Evolutionary conservation across 2,797 vertebrate species (phyloP).

Genomic region (Sebastes itinus): DNA sequence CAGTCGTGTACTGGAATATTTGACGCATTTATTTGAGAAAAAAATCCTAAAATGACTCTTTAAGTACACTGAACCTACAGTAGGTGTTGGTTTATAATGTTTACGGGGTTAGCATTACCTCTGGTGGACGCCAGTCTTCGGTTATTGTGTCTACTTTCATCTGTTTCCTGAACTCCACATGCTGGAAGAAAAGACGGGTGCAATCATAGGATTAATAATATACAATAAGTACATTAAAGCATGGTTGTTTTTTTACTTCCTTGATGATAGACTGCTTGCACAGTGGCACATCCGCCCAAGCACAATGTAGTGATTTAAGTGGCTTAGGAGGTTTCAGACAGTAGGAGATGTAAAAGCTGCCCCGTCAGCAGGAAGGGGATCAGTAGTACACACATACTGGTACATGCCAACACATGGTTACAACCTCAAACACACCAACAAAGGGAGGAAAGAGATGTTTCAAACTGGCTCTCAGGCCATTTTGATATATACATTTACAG

Average conservation of each 20-base stretch:
- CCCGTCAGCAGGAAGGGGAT: constrained; percentile 49
- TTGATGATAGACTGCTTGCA: not conserved
- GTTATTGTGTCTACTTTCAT: constrained; percentile 87
- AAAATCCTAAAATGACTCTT: not conserved
- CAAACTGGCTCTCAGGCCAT: not conserved
- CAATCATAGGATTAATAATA: not conserved
- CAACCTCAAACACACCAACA: not conserved
- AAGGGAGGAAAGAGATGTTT: not conserved
- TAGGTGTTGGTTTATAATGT: not conserved
- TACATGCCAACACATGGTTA: not conserved
- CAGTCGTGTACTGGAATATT: not conserved
- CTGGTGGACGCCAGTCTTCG: constrained; percentile 88
- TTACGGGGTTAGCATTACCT: constrained; percentile 76
- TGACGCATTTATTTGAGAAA: not conserved
- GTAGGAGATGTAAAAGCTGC: constrained; percentile 13
- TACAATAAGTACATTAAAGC: not conserved
- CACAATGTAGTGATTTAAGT: constrained; percentile 37
- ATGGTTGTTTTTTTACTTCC: not conserved
- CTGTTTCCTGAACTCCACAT: constrained; percentile 90
- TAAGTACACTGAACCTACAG: not conserved
- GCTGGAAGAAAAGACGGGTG: constrained; percentile 75
- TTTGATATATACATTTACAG: not conserved
- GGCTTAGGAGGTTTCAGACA: constrained; percentile 48
- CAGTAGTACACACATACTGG: not conserved
- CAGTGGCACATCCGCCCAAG: not conserved